Base-by-base conservation (phyloP, 2,113 vertebrate genomes). In the Oxyruncus cristatus region DNA sequence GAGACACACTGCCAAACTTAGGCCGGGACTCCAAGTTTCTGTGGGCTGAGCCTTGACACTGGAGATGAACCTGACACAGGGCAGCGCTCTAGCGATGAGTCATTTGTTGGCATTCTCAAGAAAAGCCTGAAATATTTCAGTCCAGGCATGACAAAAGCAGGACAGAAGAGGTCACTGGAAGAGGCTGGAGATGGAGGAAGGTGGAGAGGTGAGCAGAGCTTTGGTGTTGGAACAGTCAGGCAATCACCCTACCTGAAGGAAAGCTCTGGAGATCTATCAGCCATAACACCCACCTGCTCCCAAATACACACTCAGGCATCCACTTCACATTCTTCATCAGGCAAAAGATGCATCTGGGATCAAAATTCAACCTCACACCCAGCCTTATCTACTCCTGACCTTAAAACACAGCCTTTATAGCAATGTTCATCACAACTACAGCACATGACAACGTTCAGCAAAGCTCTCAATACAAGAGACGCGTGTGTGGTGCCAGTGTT, bases 1-100 rank as follows among this genome's bases (percentile, higher is more conserved):
- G 47, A 41, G 30, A 86, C 68, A 11, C 7, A 5, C 9, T 1
- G 0, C 56, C 37, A 56, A 95, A 89, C 87, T 95, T 75, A 7
- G 5, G 46, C 75, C 4, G 2, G 88, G 83, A 80, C 88, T 85
- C 85, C 56, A 53, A 83, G 72, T 92, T 92, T 81, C 80, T 2
- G 0, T 11, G 28, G 75, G 72, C 72, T 58, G 74, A 55, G 93
- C 68, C 65, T 72, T 91, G 83, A 84, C 70, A 24, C 73, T 28
- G 35, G 53, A 63, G 70, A 79, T 84, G 88, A 94, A 94, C 92
- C 91, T 70, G 79, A 88, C n/a, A 42, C 52, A 20, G 85, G 83
- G 61, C 56, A 91, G 80, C 0, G 1, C 55, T 58, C 0, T 0
- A 85, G 39, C 0, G 7, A 32, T 59, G 79, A 93, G 41, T 89